Percentiles rank a stretch among this genome's conserved stretches.
Evolutionary conservation across 1,140 invertebrate genomes (phyloP).

Genomic region (Atta texana): DNA sequence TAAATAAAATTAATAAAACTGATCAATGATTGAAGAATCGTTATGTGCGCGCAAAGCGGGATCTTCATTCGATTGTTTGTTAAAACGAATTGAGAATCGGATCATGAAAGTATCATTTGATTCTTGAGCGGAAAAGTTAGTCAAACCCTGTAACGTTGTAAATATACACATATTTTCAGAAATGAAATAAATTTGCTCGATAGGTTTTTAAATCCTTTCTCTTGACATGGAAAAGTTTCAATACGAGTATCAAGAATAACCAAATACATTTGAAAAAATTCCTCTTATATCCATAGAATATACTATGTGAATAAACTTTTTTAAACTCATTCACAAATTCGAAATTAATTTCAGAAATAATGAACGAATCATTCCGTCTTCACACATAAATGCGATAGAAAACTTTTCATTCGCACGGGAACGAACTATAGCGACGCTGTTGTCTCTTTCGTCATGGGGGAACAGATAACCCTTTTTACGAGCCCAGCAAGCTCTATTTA

Average conservation of each 20-base stretch:
- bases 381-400: background rate
- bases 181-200: conserved; percentile 84
- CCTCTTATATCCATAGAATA: background rate
- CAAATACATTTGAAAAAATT: background rate
- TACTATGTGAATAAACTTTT: background rate
- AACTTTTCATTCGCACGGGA: conserved; percentile 27
- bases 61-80: background rate
- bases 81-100: conserved; percentile 16
- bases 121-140: conserved; percentile 55
- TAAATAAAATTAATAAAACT: conserved; percentile 11
- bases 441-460: conserved; percentile 62
- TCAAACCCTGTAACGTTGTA: conserved; percentile 82
- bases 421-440: conserved; percentile 20
- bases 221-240: conserved; percentile 17
- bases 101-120: conserved; percentile 13
- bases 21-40: conserved; percentile 2
- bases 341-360: background rate
- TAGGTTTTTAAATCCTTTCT: conserved; percentile 77
- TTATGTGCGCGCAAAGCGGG: background rate
- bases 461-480: conserved; percentile 83
- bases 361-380: conserved; percentile 11
- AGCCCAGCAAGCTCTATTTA: conserved; percentile 83
- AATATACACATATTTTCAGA: conserved; percentile 86
- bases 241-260: background rate
- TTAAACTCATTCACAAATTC: conserved; percentile 9